A percentile compares a stretch with the other conserved stretches of the same genome.
Evolutionary conservation across 2,888 invertebrate species (phyloP).

Genomic region (Nomada fabriciana): DNA sequence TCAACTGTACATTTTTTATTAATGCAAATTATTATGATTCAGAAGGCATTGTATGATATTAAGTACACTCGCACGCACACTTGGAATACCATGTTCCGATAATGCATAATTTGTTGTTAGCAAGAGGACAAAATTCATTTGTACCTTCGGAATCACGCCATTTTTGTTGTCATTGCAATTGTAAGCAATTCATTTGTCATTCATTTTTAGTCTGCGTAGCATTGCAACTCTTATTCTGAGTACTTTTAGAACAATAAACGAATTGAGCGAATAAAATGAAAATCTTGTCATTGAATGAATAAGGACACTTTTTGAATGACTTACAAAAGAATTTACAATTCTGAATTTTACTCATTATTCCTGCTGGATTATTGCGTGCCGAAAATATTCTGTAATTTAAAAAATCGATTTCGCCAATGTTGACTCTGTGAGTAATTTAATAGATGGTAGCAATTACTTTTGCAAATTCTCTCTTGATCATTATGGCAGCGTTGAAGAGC

Average conservation of each 20-base stretch:
- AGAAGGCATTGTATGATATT: constrained; percentile 12
- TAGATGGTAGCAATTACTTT: background rate
- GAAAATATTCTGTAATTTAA: constrained; percentile 3
- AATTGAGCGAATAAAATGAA: constrained; percentile 19
- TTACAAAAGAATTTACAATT: constrained; percentile 32
- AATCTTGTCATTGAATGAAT: constrained; percentile 10
- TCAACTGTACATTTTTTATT: constrained; percentile 42
- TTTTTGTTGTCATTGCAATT: constrained; percentile 8
- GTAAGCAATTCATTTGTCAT: background rate
- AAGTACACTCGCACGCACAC: constrained; percentile 13
- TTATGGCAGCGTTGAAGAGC: background rate
- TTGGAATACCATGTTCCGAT: constrained; percentile 7
- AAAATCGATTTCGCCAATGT: constrained; percentile 13
- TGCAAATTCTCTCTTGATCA: background rate
- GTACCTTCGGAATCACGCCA: constrained; percentile 25
- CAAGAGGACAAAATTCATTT: constrained; percentile 21
- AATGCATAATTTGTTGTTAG: constrained; percentile 11
- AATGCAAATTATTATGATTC: constrained; percentile 20
- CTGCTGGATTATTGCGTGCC: constrained; percentile 3
- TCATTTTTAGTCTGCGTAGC: background rate
- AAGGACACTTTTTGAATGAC: background rate
- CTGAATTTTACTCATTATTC: constrained; percentile 17
- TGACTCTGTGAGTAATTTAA: constrained; percentile 4
- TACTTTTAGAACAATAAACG: constrained; percentile 17
- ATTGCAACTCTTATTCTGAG: constrained; percentile 2